Evolutionary conservation across 2,113 vertebrate species (phyloP).

Genomic region (Edolisoma coerulescens): DNA sequence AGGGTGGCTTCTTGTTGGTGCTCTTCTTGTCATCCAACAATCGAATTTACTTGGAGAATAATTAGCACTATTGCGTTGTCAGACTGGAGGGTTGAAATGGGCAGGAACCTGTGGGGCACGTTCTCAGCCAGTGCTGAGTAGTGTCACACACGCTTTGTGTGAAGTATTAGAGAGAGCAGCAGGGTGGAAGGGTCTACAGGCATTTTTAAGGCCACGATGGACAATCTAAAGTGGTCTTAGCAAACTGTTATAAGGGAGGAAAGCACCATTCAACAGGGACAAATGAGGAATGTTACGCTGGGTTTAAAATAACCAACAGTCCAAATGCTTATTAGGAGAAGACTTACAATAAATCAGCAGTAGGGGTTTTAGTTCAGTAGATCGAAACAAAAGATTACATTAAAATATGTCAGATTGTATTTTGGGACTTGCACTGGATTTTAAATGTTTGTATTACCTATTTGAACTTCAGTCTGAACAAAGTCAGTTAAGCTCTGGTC

Average conservation of each 20-base stretch:
- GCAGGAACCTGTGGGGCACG: neutral
- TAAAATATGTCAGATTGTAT: neutral
- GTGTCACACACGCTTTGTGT: neutral
- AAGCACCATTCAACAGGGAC: neutral
- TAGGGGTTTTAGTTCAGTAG: neutral
- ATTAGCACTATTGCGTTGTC: neutral
- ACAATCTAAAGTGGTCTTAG: neutral
- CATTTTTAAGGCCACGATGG: neutral
- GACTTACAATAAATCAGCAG: neutral
- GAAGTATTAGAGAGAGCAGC: neutral
- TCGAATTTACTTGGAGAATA: neutral
- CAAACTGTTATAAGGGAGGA: neutral
- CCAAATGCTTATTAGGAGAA: neutral
- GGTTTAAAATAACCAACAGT: neutral
- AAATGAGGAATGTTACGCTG: neutral
- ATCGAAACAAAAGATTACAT: neutral
- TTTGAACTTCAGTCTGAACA: neutral
- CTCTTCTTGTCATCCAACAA: neutral
- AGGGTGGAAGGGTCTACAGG: neutral
- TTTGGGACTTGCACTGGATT: neutral
- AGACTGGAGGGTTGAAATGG: neutral
- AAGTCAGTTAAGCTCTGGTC: neutral
- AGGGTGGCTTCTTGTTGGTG: neutral
- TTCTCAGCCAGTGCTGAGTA: neutral
- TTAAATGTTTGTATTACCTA: neutral